Conservation (phyloP, 2,888 invertebrate species). For the Parnassius apollo region DNA sequence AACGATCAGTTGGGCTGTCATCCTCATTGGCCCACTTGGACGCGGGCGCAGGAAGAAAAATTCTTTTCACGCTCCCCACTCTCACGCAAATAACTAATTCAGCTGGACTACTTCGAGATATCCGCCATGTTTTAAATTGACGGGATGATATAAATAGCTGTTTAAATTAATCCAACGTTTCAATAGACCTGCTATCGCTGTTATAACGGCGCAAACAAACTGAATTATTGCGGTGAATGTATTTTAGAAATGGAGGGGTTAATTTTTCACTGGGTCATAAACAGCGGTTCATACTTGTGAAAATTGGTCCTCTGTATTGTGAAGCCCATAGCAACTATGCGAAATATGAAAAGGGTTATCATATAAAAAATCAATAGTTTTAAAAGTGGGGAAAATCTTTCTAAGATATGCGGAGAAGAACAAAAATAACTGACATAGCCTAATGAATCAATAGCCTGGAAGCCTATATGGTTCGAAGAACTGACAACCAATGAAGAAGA, state of each 20-base stretch:
- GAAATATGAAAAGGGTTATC: too few species aligned
- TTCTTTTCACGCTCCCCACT: conserved; percentile 31
- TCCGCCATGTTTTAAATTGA: conserved; percentile 21
- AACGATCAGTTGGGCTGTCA: conserved; percentile 48
- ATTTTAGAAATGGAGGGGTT: not conserved
- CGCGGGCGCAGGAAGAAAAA: conserved; percentile 32
- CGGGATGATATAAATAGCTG: not conserved
- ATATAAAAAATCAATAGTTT: too few species aligned
- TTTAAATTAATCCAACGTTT: not conserved
- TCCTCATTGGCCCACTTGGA: conserved; percentile 48
- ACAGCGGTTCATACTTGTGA: too few species aligned
- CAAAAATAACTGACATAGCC: too few species aligned
- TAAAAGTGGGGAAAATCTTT: too few species aligned
- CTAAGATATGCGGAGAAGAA: too few species aligned
- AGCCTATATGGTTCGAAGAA: too few species aligned
- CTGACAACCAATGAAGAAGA: too few species aligned
- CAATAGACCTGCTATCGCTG: not conserved
- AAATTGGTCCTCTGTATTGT: too few species aligned
- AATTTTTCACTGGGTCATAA: not conserved
- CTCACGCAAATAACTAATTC: conserved; percentile 21
- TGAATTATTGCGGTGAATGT: not conserved
- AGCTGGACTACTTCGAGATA: conserved; percentile 16
- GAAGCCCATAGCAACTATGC: too few species aligned
- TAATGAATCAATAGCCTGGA: too few species aligned
- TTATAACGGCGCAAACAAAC: not conserved